Evolutionary conservation across 2,797 vertebrate genomes (phyloP).

Genomic region (Monodelphis domestica): DNA sequence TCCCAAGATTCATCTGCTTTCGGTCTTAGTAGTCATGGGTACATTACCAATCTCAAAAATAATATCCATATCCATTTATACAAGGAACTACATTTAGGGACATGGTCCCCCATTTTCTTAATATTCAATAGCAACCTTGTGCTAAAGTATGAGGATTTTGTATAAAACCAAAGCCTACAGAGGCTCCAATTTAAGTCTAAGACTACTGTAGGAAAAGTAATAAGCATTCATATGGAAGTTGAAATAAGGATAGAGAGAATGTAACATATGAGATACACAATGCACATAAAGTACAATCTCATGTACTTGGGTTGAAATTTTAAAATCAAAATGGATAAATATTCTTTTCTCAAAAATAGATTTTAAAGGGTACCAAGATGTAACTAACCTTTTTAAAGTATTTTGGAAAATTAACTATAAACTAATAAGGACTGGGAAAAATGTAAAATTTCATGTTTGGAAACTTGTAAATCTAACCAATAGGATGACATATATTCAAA

Average conservation of each 20-base stretch:
- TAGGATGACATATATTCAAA: too few species aligned
- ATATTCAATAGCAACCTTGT: not conserved
- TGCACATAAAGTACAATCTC: constrained; percentile 44
- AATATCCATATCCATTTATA: not conserved
- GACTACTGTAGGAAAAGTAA: constrained; percentile 44
- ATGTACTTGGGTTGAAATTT: constrained; percentile 30
- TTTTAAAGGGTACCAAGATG: constrained; percentile 63
- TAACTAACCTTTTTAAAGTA: constrained; percentile 68
- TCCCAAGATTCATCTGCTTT: not conserved
- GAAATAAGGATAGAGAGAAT: constrained; percentile 35
- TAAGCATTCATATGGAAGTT: constrained; percentile 29
- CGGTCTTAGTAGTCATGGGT: not conserved
- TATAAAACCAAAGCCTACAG: constrained; percentile 42
- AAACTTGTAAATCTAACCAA: not conserved
- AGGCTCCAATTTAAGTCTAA: constrained; percentile 66
- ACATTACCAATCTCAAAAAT: not conserved
- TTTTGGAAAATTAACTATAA: constrained; percentile 74
- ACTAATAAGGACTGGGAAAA: not conserved
- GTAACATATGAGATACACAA: constrained; percentile 43
- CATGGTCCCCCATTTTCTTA: constrained; percentile 1
- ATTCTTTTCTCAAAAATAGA: constrained; percentile 63
- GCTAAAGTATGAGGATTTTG: constrained; percentile 41
- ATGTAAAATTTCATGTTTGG: not conserved
- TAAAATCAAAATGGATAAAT: not conserved
- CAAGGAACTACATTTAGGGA: not conserved